These are phyloP conservation scores for Xiphydria camelus DNA, from an alignment of 2,888 invertebrate species.

Conservation along the genomic window DNA sequence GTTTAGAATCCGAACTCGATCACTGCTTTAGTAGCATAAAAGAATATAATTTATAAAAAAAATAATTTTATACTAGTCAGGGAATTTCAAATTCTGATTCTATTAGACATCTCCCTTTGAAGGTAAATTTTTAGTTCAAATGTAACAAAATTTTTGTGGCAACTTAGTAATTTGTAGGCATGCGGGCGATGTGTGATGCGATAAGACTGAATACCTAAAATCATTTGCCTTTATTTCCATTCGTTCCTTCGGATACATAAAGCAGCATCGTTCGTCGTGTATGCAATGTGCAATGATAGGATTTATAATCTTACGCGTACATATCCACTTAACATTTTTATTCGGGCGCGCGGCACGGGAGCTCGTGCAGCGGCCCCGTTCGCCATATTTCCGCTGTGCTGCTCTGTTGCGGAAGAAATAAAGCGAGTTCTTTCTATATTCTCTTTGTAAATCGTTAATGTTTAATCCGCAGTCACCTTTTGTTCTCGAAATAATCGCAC, in stretches of 20 bases:
- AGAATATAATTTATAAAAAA: constrained; percentile 7
- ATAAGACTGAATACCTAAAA: constrained; percentile 19
- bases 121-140: too few relatives aligned
- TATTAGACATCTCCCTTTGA: too few relatives aligned
- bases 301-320: constrained; percentile 32
- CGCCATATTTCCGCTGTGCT: constrained; percentile 22
- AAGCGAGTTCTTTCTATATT: constrained; percentile 13
- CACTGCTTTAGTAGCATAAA: too few relatives aligned
- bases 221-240: constrained; percentile 28
- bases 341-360: constrained; percentile 25
- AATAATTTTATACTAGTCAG: background rate
- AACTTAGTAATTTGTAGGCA: too few relatives aligned
- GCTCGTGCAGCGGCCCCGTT: constrained; percentile 25
- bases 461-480: constrained; percentile 11
- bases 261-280: constrained; percentile 28
- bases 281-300: constrained; percentile 35
- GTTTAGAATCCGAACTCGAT: too few relatives aligned
- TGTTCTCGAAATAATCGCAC: constrained; percentile 15
- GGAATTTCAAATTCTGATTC: too few relatives aligned
- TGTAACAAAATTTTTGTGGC: too few relatives aligned
- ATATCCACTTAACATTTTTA: constrained; percentile 23
- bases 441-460: constrained; percentile 22
- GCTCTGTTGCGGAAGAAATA: constrained; percentile 18
- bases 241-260: constrained; percentile 36
- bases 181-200: too few relatives aligned